phyloP scores from a whole-genome alignment of 2,888 invertebrate species.

The Sylvicola fuscatus region DNA sequence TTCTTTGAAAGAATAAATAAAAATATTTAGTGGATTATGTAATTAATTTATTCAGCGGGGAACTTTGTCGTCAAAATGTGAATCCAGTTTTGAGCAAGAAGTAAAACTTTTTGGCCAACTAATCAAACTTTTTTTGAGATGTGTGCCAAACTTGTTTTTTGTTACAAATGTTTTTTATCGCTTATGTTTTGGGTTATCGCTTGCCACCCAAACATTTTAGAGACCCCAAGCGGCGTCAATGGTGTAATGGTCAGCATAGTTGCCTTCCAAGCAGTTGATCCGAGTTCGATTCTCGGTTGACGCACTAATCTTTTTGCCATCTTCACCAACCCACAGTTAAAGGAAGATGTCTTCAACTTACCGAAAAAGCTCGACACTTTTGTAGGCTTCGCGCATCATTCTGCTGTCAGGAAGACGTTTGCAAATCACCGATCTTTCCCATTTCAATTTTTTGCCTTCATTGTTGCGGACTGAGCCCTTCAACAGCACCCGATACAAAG shows the following conservation, averaged over 20 bases:
- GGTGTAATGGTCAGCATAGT: conserved; percentile 29
- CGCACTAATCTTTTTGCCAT: conserved; percentile 5
- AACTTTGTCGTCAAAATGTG: no score
- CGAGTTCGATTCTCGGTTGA: conserved; percentile 19
- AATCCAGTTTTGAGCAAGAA: no score
- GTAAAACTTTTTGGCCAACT: no score
- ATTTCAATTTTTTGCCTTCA: conserved; percentile 27
- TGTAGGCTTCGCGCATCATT: conserved; percentile 42
- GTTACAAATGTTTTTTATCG: no score
- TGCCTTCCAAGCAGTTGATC: conserved; percentile 30
- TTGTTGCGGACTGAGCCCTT: conserved; percentile 25
- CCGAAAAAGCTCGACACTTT: conserved; percentile 46
- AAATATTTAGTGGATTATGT: no score
- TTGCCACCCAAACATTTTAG: no score
- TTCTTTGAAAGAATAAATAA: no score
- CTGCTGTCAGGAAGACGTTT: conserved; percentile 46
- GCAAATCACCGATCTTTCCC: conserved; percentile 45
- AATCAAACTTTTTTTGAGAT: no score
- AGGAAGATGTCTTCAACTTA: no score
- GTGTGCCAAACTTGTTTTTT: no score
- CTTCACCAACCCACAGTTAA: neutral
- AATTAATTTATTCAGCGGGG: no score
- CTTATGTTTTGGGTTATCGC: no score
- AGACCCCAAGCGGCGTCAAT: conserved; percentile 8
- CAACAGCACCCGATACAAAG: conserved; percentile 42